Percentiles rank a stretch among this genome's conserved stretches.
Conservation (phyloP, 2,113 vertebrate genomes). For the Struthio camelus region DNA sequence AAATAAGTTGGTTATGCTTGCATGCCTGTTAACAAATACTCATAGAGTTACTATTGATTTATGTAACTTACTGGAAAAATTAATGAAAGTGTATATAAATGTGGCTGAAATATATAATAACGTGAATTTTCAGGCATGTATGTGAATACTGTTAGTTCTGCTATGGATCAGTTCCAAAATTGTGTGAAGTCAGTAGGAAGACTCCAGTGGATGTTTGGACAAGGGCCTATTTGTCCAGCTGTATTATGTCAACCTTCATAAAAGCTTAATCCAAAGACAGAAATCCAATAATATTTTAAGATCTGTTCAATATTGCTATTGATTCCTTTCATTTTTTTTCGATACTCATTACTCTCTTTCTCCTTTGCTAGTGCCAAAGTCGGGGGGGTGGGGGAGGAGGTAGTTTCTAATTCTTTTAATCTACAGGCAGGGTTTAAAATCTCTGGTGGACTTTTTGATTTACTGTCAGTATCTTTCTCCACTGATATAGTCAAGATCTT, state of each 20-base stretch:
- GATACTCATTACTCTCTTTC: neutral
- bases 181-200: neutral
- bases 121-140: neutral
- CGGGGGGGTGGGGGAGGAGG: too few species aligned
- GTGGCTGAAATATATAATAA: neutral
- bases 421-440: neutral
- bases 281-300: conserved; percentile 26
- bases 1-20: neutral
- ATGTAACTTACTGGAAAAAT: neutral
- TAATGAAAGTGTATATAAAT: neutral
- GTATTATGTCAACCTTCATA: neutral
- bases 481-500: neutral
- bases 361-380: neutral
- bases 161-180: neutral
- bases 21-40: neutral
- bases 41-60: neutral
- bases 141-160: neutral
- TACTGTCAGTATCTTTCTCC: neutral
- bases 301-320: neutral
- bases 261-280: conserved; percentile 4
- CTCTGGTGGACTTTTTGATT: neutral
- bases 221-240: neutral
- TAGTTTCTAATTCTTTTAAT: neutral
- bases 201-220: neutral
- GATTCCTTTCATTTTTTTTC: neutral